Evolutionary conservation across 2,797 vertebrate genomes (phyloP).

Genomic region (Amblyopsis hoosieri): DNA sequence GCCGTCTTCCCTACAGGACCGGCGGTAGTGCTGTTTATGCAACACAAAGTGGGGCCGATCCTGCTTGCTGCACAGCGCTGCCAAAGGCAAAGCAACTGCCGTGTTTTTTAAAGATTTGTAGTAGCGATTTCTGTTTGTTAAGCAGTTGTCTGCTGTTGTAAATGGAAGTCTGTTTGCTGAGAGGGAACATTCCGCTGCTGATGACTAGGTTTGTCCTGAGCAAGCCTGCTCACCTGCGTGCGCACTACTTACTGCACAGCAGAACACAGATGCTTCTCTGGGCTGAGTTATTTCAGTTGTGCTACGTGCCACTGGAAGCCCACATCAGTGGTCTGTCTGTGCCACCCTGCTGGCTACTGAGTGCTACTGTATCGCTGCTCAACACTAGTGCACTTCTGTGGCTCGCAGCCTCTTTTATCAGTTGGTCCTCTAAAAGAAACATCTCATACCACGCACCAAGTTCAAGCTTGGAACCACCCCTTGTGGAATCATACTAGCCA

Average conservation of each 20-base stretch:
- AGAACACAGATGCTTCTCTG: constrained; percentile 54
- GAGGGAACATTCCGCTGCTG: constrained; percentile 28
- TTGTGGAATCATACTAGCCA: too few species aligned
- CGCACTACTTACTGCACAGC: constrained; percentile 30
- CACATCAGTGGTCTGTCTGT: constrained; percentile 59
- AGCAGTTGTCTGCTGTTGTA: constrained; percentile 27
- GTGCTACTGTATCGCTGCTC: constrained; percentile 40
- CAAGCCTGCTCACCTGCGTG: constrained; percentile 42
- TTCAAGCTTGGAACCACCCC: too few species aligned
- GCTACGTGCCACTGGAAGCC: constrained; percentile 12
- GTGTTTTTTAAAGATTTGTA: constrained; percentile 51
- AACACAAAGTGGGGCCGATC: constrained; percentile 43
- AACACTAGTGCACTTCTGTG: not conserved
- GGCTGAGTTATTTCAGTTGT: constrained; percentile 43
- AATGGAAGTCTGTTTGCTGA: constrained; percentile 51
- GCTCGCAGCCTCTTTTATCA: too few species aligned
- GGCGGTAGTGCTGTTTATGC: constrained; percentile 42
- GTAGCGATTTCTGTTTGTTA: constrained; percentile 44
- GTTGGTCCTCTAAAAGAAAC: too few species aligned
- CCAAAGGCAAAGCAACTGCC: constrained; percentile 35
- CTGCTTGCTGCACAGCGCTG: constrained; percentile 36
- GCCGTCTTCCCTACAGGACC: constrained; percentile 26
- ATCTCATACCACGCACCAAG: too few species aligned
- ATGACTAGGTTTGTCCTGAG: constrained; percentile 33
- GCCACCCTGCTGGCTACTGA: constrained; percentile 14